Evolutionary conservation across 1,140 invertebrate genomes (phyloP), one percentile per base, ranked within the genome.

Genomic region (Bombus pascuorum): DNA sequence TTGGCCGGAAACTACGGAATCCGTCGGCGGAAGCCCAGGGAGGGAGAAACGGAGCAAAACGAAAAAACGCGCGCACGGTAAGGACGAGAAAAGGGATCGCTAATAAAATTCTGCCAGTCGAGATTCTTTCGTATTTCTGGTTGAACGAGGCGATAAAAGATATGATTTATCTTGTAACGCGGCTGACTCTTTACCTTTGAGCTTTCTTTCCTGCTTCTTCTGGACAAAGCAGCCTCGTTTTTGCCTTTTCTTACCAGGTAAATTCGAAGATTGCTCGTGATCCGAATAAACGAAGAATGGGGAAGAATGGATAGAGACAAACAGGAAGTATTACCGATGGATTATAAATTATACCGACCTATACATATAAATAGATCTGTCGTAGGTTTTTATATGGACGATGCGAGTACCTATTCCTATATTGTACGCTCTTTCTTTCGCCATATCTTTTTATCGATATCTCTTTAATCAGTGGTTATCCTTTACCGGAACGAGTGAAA

Each of bases 101-200:
- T 86, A 86, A 88, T 89, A 86, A 88, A 88, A 89, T 88, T 83
- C 65, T 44, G 39, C 5, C 59, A 76, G 72, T 81, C 59, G 15
- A 77, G 66, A 53, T 53, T 59, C 28, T 62, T 44, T 72, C 37
- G 28, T 3, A 9, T 42, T n/a, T 59, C 28, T 18, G 28, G 1
- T 22, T 0, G 73, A 37, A 37, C 44, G 1, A 13, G 22, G 22
- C 32, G 42, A 75, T 75, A 34, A 75, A 28, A 57, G 5, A 22
- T 22, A 25, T 2, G 73, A 57, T 32, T 71, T 32, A 1, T n/a
- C 70, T 15, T 0, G n/a, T 25, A 47, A 25, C 70, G 25, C 4
- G 28, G 0, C 1, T n/a, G 5, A n/a, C 10, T 28, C 4, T 28
- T 71, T 32, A 42, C 32, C 3, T 32, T 9, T 9, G 18, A 72